Base-by-base conservation (phyloP, 2,888 invertebrate species). In the Pristionchus arcanus region DNA sequence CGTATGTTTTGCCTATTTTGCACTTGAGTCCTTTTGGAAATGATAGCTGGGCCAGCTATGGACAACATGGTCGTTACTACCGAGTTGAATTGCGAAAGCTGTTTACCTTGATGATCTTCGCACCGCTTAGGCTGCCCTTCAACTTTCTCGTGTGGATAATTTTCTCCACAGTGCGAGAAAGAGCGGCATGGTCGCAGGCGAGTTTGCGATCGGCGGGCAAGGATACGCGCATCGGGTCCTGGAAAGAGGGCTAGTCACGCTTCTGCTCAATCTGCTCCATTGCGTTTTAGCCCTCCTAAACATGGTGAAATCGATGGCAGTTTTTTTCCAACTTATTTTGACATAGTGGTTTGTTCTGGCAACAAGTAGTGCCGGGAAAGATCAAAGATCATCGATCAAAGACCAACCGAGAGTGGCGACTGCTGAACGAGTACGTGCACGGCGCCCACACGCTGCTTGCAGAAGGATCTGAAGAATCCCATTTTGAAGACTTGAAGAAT, bases 391-490 rank as follows among this genome's bases (percentile, higher is more conserved):
- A 86, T 21, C 49, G 87, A 68, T 85, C 83, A 83, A 83, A 83
- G 85, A 68, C 19, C 28, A 34, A 55, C 87, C 42, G 71, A 63
- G 42, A 88, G 34, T 13, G 87, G 87, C 19, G 87, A 88, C 34
- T 88, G 87, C 55, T 88, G 87, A 1, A 88, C 55, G 74, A 88
- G 87, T 19, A 88, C 87, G 37, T 88, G 87, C 21, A 88, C 63
- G 21, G 37, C 55, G 49, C 87, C 87, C 15, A 88, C 87, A 0
- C 87, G n/a, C 34, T 88, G 53, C 55, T 88, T 88, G 74, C 87
- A 88, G 87, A 88, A 74, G 4, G 49, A 37, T 13, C 87, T 88
- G 71, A 31, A 31, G 1, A 25, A 37, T 21, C 0, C 16, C 55
- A 21, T 21, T 2, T 21, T 21, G 16, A 9, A 21, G 55, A 21